Evolutionary conservation across 1,140 invertebrate genomes (phyloP), one percentile per base, ranked within the genome.

Genomic region (Hesperophylax magnus): DNA sequence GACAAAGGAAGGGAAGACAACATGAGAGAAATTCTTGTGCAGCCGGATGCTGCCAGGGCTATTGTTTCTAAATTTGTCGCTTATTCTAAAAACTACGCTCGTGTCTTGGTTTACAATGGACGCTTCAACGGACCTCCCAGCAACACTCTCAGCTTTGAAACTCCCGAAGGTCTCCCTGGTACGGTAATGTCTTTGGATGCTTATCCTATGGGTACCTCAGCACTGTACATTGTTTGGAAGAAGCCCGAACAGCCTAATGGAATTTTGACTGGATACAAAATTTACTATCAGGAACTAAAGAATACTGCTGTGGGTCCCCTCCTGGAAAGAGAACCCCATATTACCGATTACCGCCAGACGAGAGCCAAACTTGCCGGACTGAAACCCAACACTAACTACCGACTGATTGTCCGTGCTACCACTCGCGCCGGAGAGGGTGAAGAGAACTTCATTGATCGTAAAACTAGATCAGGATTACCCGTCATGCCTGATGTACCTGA

Each of bases 171-270:
- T 88, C 94, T 94, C 24, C 98, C 98, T 0, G 97, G 97, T 14
- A 94, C 97, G 4, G 97, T 99, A 8, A 92, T 95, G 69, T 92
- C 92, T n/a, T 89, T 92, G 69, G 94, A 96, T 86, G 97, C 95
- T 0, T 94, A 94, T 85, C 95, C 96, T 0, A 92, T 97, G 86
- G 97, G 97, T 15, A 96, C 96, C 0, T 97, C 95, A 20, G 96
- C 97, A 15, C 93, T 99, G 85, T 92, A 94, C 71, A 89, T 99
- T 0, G 93, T 93, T 71, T 99, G 98, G 98, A 94, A 97, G 86
- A 95, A 95, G 86, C 98, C 98, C 0, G 92, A 96, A 20, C 95
- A 98, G 86, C 94, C 96, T 18, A 99, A 99, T 89, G 98, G 98
- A 27, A 92, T 95, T 79, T 88, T 99, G 0, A 97, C 94, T 2